Evolutionary conservation across 2,113 vertebrate genomes (phyloP), one percentile per base, ranked within the genome.

Genomic region (Saimiri boliviensis): DNA sequence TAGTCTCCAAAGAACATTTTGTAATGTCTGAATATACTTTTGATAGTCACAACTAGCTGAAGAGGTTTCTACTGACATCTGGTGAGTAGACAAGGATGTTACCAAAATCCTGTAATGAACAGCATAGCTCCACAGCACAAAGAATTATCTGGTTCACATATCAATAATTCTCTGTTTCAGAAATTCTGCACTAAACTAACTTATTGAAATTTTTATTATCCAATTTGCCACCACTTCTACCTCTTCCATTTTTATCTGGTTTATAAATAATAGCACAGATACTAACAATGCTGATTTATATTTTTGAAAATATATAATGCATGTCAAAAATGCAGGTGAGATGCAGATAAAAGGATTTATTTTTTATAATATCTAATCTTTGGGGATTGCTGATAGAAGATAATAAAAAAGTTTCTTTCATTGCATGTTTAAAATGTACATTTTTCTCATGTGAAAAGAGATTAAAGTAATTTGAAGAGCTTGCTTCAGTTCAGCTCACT

Each of bases 391-490:
- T 42, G n/a, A 30, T 52, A 35, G 45, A 86, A 40, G 20, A 68
- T 58, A 45, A 88, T 45, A 63, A 49, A 90, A 21, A 27, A 49
- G 35, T 20, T 87, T 93, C 63, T 90, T 93, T 60, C 25, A 70
- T n/a, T 27, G 80, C 8, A 58, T 76, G 14, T 70, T 30, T 54
- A 86, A 86, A 86, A 89, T 70, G 3, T 20, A 49, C 25, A 79
- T 85, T 96, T 97, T 94, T 16, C 7, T 95, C 8, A 81, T 11
- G 17, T 76, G 11, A 68, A 93, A 96, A 73, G 32, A 93, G 45
- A 94, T 52, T 95, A 95, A 94, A 95, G 68, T 1, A 77, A 95
- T 66, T 73, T 85, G 58, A 92, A 91, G 71, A 93, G 66, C 17
- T 85, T 89, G 9, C 84, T 76, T 82, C 40, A 70, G 21, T 71